Conservation (phyloP, 2,797 vertebrate genomes). For the Pseudochirops corinnae region DNA sequence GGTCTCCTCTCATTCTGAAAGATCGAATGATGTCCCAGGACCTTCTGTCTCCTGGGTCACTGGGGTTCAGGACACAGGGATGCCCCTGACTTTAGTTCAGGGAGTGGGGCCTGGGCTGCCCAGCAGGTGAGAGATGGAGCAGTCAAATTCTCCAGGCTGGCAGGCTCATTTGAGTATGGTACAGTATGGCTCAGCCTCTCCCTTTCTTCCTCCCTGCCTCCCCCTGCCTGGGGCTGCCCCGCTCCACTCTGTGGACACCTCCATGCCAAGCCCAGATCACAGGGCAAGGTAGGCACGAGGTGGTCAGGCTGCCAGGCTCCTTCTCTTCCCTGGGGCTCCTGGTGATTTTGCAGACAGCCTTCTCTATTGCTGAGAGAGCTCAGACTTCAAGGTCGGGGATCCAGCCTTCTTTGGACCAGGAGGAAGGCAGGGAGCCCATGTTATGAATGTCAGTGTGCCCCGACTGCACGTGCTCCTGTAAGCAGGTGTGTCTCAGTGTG, state of each 20-base stretch:
- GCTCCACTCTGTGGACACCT: background rate
- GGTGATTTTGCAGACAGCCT: conserved; percentile 12
- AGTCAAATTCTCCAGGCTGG: background rate
- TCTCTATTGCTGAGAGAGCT: background rate
- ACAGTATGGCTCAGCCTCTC: background rate
- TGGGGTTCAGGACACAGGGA: background rate
- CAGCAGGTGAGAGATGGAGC: background rate
- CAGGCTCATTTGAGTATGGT: conserved; percentile 62
- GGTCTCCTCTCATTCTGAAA: background rate
- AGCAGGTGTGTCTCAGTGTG: background rate
- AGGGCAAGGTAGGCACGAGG: background rate
- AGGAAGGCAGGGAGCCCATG: background rate
- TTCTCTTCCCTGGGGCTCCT: conserved; percentile 13
- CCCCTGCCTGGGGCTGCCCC: no score
- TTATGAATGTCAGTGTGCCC: background rate
- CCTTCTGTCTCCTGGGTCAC: background rate
- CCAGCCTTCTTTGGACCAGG: background rate
- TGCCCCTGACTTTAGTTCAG: background rate
- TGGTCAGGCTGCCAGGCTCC: background rate
- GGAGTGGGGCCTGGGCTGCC: background rate
- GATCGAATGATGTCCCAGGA: background rate
- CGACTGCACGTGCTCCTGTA: background rate
- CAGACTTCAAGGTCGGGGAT: background rate
- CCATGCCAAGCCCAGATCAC: background rate
- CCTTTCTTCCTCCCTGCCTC: background rate